phyloP scores from a whole-genome alignment of 2,888 invertebrate species.

The Drosophila meridionalis region DNA sequence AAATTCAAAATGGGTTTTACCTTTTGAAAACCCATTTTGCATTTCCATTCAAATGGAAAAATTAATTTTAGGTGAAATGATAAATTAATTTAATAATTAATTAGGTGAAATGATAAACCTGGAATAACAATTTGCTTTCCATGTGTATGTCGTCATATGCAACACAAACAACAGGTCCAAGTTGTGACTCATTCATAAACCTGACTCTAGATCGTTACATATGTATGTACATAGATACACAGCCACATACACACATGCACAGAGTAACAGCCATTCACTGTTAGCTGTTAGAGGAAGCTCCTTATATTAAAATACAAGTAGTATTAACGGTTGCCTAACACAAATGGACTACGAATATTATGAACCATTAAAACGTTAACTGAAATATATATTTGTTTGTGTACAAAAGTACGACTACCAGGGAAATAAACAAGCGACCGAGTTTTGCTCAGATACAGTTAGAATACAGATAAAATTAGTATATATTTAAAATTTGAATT shows the following conservation, averaged over 20 bases:
- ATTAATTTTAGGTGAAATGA: too few species aligned
- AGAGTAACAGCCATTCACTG: neutral
- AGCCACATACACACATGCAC: neutral
- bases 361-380: neutral
- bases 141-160: neutral
- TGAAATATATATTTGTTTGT: slow-evolving; percentile 4
- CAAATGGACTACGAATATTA: neutral
- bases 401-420: slow-evolving; percentile 15
- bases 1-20: too few species aligned
- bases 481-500: neutral
- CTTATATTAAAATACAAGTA: slow-evolving; percentile 27
- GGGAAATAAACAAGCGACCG: slow-evolving; percentile 5
- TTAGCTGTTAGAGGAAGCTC: slow-evolving; percentile 2
- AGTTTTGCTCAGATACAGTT: neutral
- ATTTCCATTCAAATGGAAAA: too few species aligned
- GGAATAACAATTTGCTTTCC: neutral
- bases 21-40: too few species aligned
- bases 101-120: slow-evolving; percentile 5
- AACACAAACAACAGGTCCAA: neutral
- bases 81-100: too few species aligned
- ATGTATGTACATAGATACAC: neutral
- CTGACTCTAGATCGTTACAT: neutral
- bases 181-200: slow-evolving; percentile 22
- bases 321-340: neutral
- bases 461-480: neutral